These are phyloP conservation scores for Chrysemys picta DNA, from an alignment of 2,113 vertebrate genomes.

Conservation along the genomic window DNA sequence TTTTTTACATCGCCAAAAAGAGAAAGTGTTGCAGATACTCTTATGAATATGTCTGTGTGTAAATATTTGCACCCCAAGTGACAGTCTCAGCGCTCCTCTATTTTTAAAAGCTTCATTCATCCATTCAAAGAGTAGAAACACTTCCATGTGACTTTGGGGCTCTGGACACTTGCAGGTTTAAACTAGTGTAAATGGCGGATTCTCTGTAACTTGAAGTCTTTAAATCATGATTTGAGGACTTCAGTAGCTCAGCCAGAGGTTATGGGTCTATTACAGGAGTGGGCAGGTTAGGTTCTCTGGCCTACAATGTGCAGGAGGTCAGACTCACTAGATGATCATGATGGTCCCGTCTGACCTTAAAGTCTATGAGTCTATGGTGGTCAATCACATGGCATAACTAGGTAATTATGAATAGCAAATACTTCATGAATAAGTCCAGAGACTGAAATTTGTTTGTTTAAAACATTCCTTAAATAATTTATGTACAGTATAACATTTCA, in stretches of 20 bases:
- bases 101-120: not conserved
- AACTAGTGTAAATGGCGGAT: too few species aligned
- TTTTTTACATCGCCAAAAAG: not conserved
- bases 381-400: not conserved
- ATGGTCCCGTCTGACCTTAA: too few species aligned
- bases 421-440: accelerated
- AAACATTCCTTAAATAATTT: not conserved
- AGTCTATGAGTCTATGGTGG: too few species aligned
- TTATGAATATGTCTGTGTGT: accelerated
- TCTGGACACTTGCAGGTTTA: not conserved
- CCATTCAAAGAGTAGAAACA: not conserved
- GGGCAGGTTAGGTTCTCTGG: too few species aligned
- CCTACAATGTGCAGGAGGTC: too few species aligned
- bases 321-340: too few species aligned
- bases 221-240: too few species aligned
- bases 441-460: not conserved
- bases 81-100: not conserved
- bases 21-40: not conserved
- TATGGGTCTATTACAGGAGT: too few species aligned
- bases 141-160: not conserved
- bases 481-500: not conserved
- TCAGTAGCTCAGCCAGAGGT: too few species aligned
- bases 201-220: too few species aligned
- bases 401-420: not conserved
- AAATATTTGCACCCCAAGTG: not conserved